Base-by-base conservation (phyloP, 2,113 vertebrate genomes). In the Colaptes auratus region DNA sequence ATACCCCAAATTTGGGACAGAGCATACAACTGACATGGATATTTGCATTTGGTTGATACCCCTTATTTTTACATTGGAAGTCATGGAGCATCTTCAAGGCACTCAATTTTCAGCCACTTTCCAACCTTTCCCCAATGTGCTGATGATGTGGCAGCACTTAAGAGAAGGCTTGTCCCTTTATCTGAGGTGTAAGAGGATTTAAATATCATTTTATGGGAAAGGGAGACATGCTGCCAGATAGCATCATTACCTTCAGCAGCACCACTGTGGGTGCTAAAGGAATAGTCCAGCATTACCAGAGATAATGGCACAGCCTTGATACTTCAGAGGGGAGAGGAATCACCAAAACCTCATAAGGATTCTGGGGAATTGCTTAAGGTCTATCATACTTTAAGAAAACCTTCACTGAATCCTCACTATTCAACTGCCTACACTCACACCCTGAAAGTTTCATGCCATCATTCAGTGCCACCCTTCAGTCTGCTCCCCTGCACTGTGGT, bases 241-340 rank as follows among this genome's bases (percentile, higher is more conserved):
- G 42, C 75, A 60, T 70, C 55, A 20, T 48, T 18, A n/a, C n/a
- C 28, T 77, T 80, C 85, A 86, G 14, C 7, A 75, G 63, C 63
- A 58, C 61, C 42, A 46, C n/a, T 59, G 50, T 7, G 24, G 27
- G 30, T 78, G 53, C 30, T 80, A 67, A 89, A 86, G 48, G 64
- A 82, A 35, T 17, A 88, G 55, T 39, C 93, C 61, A 93, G 42
- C 42, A 33, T 86, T 77, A 67, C 35, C 36, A 82, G 61, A 81
- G 64, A 30, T n/a, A 90, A 67, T 21, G 18, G 60, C n/a, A 71
- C 17, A 81, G 65, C 15, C 56, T 60, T n/a, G 27, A 18, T 60
- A 18, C 71, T 86, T 86, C 76, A 89, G 31, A 17, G 23, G 4
- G 27, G 31, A 78, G 25, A 87, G 7, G 31, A 83, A 60, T 27